A percentile compares a stretch with the other conserved stretches of the same genome.
These are phyloP conservation scores for Rhaphigaster nebulosa DNA, from an alignment of 2,888 invertebrate species.

Conservation along the genomic window DNA sequence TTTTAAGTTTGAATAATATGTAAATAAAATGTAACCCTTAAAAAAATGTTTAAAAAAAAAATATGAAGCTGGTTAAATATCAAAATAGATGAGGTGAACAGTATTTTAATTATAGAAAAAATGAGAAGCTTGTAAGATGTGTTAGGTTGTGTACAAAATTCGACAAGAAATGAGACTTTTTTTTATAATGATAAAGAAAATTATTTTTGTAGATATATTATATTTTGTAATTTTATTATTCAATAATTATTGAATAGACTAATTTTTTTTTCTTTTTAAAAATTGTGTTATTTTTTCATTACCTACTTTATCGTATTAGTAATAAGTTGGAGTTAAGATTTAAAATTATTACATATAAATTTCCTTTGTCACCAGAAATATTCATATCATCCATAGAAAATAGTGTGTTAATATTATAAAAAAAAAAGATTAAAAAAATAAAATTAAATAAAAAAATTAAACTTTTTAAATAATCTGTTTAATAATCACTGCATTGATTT, in stretches of 20 bases:
- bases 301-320: conserved; percentile 2
- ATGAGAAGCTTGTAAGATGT: neutral
- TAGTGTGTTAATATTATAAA: neutral
- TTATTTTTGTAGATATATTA: conserved; percentile 57
- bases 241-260: conserved; percentile 39
- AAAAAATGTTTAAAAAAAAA: conserved; percentile 46
- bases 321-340: neutral
- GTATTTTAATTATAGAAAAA: conserved; percentile 37
- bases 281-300: conserved; percentile 15
- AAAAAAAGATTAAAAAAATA: neutral
- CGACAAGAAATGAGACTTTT: conserved; percentile 40
- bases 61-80: conserved; percentile 47
- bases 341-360: neutral
- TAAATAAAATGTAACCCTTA: conserved; percentile 53
- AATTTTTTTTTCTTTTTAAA: conserved; percentile 15
- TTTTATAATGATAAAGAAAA: conserved; percentile 52
- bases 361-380: neutral
- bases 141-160: conserved; percentile 39
- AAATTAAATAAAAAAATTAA: neutral
- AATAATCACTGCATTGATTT: neutral
- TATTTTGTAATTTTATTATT: conserved; percentile 58
- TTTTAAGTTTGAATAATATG: conserved; percentile 51
- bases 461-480: neutral
- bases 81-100: conserved; percentile 47
- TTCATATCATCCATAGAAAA: neutral